Conservation (phyloP, 2,888 invertebrate species). For the Rhamphomyia laevipes region DNA sequence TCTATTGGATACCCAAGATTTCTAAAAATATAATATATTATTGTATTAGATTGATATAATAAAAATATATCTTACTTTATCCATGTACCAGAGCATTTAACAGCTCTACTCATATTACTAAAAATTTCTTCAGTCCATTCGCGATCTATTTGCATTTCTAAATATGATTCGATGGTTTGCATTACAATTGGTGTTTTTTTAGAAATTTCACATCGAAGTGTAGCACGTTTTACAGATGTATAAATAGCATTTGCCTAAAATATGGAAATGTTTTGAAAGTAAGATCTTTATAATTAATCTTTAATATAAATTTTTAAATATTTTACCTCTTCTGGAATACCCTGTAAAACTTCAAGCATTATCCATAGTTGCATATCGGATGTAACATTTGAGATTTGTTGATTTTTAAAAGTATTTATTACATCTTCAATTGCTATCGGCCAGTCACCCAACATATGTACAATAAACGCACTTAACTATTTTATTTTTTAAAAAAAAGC, state of each 20-base stretch:
- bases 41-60: background rate
- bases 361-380: conserved; percentile 51
- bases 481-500: conserved; percentile 23
- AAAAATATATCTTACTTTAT: conserved; percentile 36
- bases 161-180: conserved; percentile 30
- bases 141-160: conserved; percentile 27
- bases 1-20: conserved; percentile 34
- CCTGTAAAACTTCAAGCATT: conserved; percentile 71
- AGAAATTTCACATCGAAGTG: conserved; percentile 29
- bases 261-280: background rate
- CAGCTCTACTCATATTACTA: conserved; percentile 43
- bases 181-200: conserved; percentile 31
- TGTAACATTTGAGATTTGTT: conserved; percentile 46
- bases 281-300: background rate
- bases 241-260: conserved; percentile 30
- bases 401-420: conserved; percentile 49
- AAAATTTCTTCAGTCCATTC: conserved; percentile 37
- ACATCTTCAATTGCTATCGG: conserved; percentile 62
- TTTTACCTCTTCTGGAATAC: conserved; percentile 77
- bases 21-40: conserved; percentile 14
- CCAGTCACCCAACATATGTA: conserved; percentile 48
- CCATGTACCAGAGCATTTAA: conserved; percentile 49
- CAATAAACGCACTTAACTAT: conserved; percentile 73
- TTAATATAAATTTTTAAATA: background rate
- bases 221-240: conserved; percentile 32